A percentile compares a stretch with the other conserved stretches of the same genome.
Conservation (phyloP, 2,797 vertebrate species). For the Dicrostonyx torquatus region DNA sequence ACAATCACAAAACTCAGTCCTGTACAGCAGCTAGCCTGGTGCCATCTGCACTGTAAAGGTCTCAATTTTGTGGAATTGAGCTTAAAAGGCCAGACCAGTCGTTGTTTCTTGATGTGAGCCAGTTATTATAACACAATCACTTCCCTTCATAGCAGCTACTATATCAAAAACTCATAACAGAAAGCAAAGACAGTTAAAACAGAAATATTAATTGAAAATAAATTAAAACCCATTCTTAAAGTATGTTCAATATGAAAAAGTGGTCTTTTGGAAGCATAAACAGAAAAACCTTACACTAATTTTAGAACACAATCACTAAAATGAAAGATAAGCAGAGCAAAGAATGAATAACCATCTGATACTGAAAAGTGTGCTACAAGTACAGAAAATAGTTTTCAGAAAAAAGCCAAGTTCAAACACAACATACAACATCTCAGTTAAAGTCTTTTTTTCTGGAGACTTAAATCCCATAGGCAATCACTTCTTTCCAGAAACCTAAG, state of each 20-base stretch:
- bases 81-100: neutral
- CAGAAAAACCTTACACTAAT: neutral
- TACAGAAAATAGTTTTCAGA: neutral
- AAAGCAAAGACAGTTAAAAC: constrained; percentile 7
- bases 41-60: neutral
- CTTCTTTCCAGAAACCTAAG: constrained; percentile 12
- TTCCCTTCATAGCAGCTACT: neutral
- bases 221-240: neutral
- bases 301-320: neutral
- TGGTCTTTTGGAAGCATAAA: neutral
- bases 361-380: neutral
- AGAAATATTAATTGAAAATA: constrained; percentile 26
- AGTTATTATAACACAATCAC: constrained; percentile 8
- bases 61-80: neutral
- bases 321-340: neutral
- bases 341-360: neutral
- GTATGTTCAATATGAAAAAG: constrained; percentile 1
- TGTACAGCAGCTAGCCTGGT: neutral
- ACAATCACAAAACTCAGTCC: neutral
- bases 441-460: neutral
- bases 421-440: neutral
- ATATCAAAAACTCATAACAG: neutral
- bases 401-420: constrained; percentile 31
- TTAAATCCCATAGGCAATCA: constrained; percentile 14
- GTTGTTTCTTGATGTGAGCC: neutral